A percentile compares a stretch with the other conserved stretches of the same genome.
Conservation (phyloP, 2,888 invertebrate genomes). For the Onchidella celtica region DNA sequence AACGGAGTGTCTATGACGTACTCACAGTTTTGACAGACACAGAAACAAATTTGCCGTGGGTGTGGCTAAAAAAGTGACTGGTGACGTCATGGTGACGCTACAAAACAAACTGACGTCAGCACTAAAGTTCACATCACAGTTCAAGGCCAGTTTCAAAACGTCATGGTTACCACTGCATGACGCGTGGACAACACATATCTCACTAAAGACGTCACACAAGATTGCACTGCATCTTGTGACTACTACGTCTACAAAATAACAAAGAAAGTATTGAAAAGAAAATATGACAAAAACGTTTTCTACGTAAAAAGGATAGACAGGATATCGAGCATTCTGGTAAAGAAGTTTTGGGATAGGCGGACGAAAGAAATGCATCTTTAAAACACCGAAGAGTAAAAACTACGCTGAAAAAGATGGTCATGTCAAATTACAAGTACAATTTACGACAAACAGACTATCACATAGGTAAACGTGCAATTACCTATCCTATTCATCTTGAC, state of each 20-base stretch:
- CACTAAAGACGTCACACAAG: no score
- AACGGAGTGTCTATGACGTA: no score
- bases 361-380: not conserved
- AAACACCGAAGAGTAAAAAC: not conserved
- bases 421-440: no score
- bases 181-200: not conserved
- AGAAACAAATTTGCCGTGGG: no score
- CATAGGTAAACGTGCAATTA: constrained; percentile 41
- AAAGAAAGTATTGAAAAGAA: constrained; percentile 11
- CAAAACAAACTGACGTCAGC: not conserved
- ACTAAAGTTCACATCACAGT: not conserved
- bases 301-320: not conserved
- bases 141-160: not conserved
- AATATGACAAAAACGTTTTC: not conserved
- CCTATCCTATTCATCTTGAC: constrained; percentile 64
- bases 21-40: no score
- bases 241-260: no score
- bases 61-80: no score
- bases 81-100: not conserved
- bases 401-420: no score
- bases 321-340: not conserved
- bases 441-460: not conserved
- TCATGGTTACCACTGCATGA: not conserved
- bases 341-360: not conserved
- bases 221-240: no score